Evolutionary conservation across 2,888 invertebrate species (phyloP).

Genomic region (Oligia latruncula): DNA sequence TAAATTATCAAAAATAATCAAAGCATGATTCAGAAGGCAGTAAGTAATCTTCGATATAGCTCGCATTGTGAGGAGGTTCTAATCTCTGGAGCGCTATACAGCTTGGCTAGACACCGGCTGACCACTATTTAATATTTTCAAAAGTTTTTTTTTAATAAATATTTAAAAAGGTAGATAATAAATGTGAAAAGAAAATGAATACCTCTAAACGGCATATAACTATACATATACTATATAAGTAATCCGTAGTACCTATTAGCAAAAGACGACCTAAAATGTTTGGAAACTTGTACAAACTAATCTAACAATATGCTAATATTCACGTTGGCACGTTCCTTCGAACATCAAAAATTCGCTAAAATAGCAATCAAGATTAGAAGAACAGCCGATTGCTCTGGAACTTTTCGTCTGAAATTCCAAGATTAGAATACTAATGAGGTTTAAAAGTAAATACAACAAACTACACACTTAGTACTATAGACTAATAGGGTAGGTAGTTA

Average conservation of each 20-base stretch:
- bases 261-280: background rate
- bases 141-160: background rate
- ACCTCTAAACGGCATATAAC: too few species aligned
- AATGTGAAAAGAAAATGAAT: background rate
- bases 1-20: background rate
- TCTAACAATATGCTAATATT: too few species aligned
- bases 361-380: background rate
- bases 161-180: background rate
- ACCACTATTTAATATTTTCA: too few species aligned
- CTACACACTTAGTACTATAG: too few species aligned
- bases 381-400: background rate
- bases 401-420: background rate
- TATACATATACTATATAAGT: background rate
- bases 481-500: background rate
- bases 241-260: background rate
- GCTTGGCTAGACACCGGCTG: background rate
- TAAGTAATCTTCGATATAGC: background rate
- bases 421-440: constrained; percentile 5
- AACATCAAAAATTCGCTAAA: background rate
- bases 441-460: background rate
- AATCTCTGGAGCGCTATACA: too few species aligned
- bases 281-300: background rate
- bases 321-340: background rate
- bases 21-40: background rate
- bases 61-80: background rate